Percentiles rank a stretch among this genome's conserved stretches.
phyloP scores from a whole-genome alignment of 1,140 invertebrate species.

The Octopus sinensis region DNA sequence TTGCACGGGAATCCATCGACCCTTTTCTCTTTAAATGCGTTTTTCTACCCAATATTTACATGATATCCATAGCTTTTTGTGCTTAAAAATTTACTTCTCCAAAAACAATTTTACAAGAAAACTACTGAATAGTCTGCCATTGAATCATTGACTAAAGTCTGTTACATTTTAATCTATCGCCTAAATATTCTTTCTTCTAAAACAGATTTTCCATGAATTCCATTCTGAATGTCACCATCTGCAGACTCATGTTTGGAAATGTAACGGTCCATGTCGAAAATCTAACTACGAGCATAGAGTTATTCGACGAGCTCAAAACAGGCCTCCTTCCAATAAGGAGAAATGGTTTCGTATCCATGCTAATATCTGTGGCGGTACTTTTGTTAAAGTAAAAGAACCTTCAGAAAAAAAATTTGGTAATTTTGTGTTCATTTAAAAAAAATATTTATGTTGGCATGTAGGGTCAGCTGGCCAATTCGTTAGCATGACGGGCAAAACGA shows the following conservation, averaged over 20 bases:
- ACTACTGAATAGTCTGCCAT: too few species aligned
- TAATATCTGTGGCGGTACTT: neutral
- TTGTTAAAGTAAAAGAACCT: neutral
- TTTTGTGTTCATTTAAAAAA: neutral
- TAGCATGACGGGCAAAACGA: too few species aligned
- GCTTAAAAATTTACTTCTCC: too few species aligned
- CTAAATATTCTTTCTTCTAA: neutral
- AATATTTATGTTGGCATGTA: neutral
- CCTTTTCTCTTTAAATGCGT: too few species aligned
- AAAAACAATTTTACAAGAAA: too few species aligned
- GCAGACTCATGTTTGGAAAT: neutral
- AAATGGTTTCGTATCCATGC: neutral
- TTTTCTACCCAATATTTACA: too few species aligned
- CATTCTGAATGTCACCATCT: neutral
- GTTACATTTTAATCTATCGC: too few species aligned
- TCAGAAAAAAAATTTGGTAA: neutral
- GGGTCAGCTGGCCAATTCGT: too few species aligned
- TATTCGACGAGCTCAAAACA: neutral
- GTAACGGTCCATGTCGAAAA: neutral
- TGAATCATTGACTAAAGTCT: too few species aligned
- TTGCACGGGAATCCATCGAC: too few species aligned
- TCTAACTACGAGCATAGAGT: neutral
- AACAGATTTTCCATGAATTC: neutral
- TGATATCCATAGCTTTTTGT: too few species aligned
- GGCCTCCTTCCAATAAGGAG: neutral